Conservation (phyloP, 1,140 invertebrate species). For the Eciton burchellii region DNA sequence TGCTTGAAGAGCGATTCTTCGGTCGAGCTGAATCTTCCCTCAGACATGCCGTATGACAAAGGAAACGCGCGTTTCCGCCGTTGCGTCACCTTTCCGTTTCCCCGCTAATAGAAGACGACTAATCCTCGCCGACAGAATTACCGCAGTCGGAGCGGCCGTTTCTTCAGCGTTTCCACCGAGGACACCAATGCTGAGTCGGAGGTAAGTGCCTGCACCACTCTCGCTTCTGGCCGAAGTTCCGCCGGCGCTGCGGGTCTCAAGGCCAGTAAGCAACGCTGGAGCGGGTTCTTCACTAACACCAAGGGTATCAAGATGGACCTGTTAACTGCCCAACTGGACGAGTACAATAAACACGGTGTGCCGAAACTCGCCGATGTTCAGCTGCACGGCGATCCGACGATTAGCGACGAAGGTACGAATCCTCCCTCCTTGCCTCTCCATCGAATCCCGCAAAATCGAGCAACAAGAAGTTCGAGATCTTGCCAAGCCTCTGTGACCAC, state of each 20-base stretch:
- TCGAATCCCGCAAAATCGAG: background rate
- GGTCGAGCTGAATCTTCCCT: too few species aligned
- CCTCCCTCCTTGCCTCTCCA: background rate
- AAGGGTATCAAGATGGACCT: conserved; percentile 89
- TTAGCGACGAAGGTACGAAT: conserved; percentile 84
- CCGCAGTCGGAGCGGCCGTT: conserved; percentile 85
- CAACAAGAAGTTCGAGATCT: background rate
- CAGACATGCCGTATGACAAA: too few species aligned
- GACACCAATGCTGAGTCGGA: conserved; percentile 85
- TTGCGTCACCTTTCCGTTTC: background rate
- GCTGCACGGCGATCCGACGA: conserved; percentile 77
- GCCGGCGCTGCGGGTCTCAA: conserved; percentile 78
- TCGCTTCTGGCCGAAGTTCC: conserved; percentile 77
- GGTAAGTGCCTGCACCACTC: conserved; percentile 70
- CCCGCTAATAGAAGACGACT: background rate
- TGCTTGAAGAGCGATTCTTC: too few species aligned
- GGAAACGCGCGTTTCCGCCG: background rate
- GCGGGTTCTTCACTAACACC: conserved; percentile 89
- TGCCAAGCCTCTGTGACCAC: background rate
- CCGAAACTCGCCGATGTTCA: conserved; percentile 84
- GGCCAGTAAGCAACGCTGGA: conserved; percentile 88
- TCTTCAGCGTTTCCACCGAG: conserved; percentile 88
- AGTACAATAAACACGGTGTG: conserved; percentile 89
- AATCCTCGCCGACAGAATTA: conserved; percentile 82
- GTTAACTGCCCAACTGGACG: conserved; percentile 89